Percentiles rank a stretch among this genome's conserved stretches.
These are phyloP conservation scores for Leptopilina myrica DNA, from an alignment of 2,888 invertebrate species.

Conservation along the genomic window DNA sequence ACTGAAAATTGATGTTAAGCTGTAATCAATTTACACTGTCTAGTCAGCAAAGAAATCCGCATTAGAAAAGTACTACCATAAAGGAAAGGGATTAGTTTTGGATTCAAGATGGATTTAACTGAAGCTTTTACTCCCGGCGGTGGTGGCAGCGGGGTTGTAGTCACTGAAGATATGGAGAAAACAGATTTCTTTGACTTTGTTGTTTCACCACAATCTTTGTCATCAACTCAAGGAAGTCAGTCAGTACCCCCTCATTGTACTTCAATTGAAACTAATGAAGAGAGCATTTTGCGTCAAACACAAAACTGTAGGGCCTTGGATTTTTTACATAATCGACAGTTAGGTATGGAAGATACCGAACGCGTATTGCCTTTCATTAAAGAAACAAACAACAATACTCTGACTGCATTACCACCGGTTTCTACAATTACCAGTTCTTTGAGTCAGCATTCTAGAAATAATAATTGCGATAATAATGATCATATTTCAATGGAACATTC, in stretches of 20 bases:
- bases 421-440: constrained; percentile 74
- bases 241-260: constrained; percentile 67
- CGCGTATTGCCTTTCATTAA: constrained; percentile 76
- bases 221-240: not conserved
- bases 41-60: not conserved
- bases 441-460: constrained; percentile 64
- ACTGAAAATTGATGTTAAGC: not conserved
- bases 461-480: constrained; percentile 71
- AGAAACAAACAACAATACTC: constrained; percentile 81
- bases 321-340: constrained; percentile 62
- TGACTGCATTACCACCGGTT: constrained; percentile 75
- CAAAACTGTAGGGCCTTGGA: constrained; percentile 66
- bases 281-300: constrained; percentile 77
- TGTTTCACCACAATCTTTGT: constrained; percentile 81
- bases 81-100: not conserved
- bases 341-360: constrained; percentile 57
- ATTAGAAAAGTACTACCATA: not conserved
- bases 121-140: constrained; percentile 84
- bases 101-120: constrained; percentile 85
- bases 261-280: constrained; percentile 79
- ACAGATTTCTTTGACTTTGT: constrained; percentile 94
- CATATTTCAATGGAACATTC: constrained; percentile 79
- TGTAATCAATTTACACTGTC: not conserved
- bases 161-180: constrained; percentile 85
- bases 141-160: constrained; percentile 68